Percentiles rank a stretch among this genome's conserved stretches.
Conservation (phyloP, 1,140 invertebrate species). For the Neuroterus valhalla region DNA sequence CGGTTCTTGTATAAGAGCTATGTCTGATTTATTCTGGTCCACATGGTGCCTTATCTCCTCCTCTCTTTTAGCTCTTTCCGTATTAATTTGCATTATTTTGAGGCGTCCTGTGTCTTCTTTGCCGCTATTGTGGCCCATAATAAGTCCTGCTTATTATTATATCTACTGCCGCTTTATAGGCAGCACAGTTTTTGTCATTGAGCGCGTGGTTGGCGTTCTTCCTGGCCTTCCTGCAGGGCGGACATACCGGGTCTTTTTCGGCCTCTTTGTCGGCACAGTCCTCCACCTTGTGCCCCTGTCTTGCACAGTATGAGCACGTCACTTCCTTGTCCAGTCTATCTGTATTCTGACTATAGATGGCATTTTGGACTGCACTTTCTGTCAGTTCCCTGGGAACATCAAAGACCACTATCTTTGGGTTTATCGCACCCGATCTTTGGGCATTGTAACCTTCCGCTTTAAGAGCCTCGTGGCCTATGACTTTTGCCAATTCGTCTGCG, state of each 20-base stretch:
- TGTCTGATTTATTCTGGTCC: neutral
- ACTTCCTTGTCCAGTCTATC: neutral
- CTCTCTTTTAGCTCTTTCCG: neutral
- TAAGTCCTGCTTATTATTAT: neutral
- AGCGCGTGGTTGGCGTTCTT: neutral
- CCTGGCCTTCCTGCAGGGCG: neutral
- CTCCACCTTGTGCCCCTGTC: neutral
- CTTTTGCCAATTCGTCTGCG: conserved; percentile 13
- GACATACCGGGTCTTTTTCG: neutral
- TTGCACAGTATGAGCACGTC: neutral
- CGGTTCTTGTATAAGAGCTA: neutral
- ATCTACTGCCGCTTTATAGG: neutral
- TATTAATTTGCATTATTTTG: neutral
- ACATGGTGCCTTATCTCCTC: neutral
- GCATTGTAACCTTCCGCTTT: neutral
- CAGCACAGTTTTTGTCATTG: neutral
- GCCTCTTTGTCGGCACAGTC: neutral
- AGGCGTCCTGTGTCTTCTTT: neutral
- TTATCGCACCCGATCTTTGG: neutral
- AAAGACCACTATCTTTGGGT: conserved; percentile 36
- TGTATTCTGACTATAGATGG: neutral
- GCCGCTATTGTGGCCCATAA: neutral
- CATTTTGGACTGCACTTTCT: neutral
- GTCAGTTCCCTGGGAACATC: conserved; percentile 35
- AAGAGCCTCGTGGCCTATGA: neutral